Conservation (phyloP, 2,888 invertebrate species). For the Drosophila setosimentum region DNA sequence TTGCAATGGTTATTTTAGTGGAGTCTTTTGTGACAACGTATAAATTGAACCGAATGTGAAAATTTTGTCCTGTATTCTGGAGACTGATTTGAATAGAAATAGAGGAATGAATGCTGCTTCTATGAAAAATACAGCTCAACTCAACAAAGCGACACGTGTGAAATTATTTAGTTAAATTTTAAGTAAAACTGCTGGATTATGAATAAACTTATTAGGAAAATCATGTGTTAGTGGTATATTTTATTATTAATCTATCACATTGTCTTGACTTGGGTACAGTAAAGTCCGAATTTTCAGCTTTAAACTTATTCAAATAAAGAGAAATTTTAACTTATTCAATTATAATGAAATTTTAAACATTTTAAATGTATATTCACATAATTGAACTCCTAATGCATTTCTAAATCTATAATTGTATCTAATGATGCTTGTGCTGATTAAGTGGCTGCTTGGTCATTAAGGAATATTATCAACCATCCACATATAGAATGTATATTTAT, state of each 20-base stretch:
- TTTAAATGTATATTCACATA: neutral
- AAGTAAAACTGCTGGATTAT: neutral
- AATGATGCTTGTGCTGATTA: neutral
- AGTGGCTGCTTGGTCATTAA: neutral
- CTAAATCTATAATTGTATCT: slow-evolving; percentile 25
- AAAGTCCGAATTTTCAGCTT: neutral
- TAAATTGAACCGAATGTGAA: slow-evolving; percentile 23
- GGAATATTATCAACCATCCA: neutral
- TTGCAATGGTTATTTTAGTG: too few species aligned
- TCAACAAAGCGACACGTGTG: slow-evolving; percentile 14
- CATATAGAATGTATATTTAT: neutral
- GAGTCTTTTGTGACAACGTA: slow-evolving; percentile 55
- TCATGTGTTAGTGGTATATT: neutral
- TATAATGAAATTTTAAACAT: neutral
- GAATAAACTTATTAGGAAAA: neutral
- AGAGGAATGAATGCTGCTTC: neutral
- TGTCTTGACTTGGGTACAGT: neutral
- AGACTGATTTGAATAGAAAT: slow-evolving; percentile 24
- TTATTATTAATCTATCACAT: neutral
- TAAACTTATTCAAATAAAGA: neutral
- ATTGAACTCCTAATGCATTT: slow-evolving; percentile 37
- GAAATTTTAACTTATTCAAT: too few species aligned
- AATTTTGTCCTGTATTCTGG: slow-evolving; percentile 1
- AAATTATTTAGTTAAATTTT: slow-evolving; percentile 21
- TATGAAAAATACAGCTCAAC: slow-evolving; percentile 16